Percentiles rank a stretch among this genome's conserved stretches.
phyloP scores from a whole-genome alignment of 2,888 invertebrate species.

The Tolmerus cingulatus region DNA sequence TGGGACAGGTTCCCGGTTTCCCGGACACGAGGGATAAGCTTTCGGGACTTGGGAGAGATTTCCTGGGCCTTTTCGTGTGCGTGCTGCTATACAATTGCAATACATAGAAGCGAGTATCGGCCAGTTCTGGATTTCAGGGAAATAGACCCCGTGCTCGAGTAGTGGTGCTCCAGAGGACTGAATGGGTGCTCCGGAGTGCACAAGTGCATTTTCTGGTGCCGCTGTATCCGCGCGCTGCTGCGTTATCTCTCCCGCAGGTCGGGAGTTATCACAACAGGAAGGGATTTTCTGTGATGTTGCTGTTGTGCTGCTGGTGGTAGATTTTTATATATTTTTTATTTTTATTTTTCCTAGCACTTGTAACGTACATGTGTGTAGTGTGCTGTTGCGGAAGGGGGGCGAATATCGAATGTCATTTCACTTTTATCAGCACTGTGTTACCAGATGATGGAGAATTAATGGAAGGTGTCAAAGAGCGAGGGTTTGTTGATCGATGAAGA shows the following conservation, averaged over 20 bases:
- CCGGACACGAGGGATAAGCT: background rate
- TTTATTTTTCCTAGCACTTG: background rate
- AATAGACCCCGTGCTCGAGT: background rate
- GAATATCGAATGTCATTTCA: constrained; percentile 38
- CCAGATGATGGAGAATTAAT: constrained; percentile 34
- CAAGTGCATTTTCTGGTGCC: background rate
- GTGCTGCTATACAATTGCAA: background rate
- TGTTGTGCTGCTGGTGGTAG: background rate
- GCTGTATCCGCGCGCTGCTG: background rate
- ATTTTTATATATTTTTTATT: background rate
- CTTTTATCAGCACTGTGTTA: constrained; percentile 36
- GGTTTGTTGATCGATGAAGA: constrained; percentile 36
- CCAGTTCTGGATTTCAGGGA: background rate
- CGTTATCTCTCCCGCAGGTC: constrained; percentile 18
- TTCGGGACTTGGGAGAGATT: background rate
- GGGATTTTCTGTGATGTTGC: constrained; percentile 14
- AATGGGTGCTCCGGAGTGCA: background rate
- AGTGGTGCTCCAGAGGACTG: background rate
- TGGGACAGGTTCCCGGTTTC: background rate
- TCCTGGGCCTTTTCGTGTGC: background rate
- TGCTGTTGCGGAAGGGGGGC: background rate
- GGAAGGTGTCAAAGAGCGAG: constrained; percentile 30
- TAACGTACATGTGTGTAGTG: background rate
- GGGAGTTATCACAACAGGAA: constrained; percentile 26
- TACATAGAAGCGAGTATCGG: background rate